Evolutionary conservation across 2,113 vertebrate genomes (phyloP), one percentile per base, ranked within the genome.

Genomic region (Brachyistius frenatus): DNA sequence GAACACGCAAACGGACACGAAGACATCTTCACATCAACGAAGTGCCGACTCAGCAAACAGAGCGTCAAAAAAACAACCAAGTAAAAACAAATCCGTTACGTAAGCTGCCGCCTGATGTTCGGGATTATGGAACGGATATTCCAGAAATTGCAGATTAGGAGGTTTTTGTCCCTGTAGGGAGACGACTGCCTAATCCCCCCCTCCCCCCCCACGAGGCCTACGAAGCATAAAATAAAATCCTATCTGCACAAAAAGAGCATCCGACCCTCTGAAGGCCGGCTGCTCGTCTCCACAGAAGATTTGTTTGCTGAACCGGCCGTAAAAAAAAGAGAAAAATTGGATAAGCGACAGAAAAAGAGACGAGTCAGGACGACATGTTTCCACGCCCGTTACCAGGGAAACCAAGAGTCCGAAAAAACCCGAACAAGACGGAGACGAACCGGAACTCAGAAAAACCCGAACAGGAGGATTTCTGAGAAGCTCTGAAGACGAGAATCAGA

Each of bases 101-200:
- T 89, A 88, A 89, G 83, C 86, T 73, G 55, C 61, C 52, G 61
- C 64, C 16, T 16, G 79, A 85, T 62, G 80, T 76, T 86, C 66
- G 35, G 88, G 82, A 87, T 94, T 93, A 92, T 55, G 73, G 86
- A 91, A 90, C 36, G 8, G 53, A 81, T 85, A 83, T 88, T 86
- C 81, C 73, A 79, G 74, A 91, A 89, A 83, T n/a, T 69, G 68
- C 84, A 72, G 92, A 92, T 91, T 89, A 87, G 57, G 66, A 81
- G n/a, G 66, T 62, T 55, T 80, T 73, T 63, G 57, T 2, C 9
- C 44, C 61, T 36, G 60, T 79, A 39, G 13, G 37, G 64, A n/a
- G 55, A 39, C 54, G 65, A 36, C 14, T 15, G 61, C 11, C 74
- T 88, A 89, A 92, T 90, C 87, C 66, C 35, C 71, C 60, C 50